These are phyloP conservation scores for Acholoe squamosa DNA, from an alignment of 2,888 invertebrate genomes.

Conservation along the genomic window DNA sequence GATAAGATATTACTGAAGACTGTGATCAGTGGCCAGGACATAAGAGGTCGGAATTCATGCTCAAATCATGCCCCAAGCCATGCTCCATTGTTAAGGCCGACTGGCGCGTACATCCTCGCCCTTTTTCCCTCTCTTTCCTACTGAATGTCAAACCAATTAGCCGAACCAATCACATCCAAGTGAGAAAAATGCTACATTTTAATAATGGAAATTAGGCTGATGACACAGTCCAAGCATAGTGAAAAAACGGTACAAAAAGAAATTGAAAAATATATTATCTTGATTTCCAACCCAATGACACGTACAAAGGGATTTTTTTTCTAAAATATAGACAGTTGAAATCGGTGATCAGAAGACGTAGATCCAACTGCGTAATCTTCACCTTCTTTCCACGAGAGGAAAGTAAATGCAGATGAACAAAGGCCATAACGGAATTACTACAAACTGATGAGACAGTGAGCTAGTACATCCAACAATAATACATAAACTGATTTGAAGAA, in stretches of 20 bases:
- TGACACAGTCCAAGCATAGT: constrained; percentile 1
- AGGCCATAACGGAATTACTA: too few relatives aligned
- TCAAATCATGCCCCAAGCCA: constrained; percentile 10
- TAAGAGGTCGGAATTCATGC: not conserved
- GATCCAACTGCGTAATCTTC: not conserved
- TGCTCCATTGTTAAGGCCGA: constrained; percentile 21
- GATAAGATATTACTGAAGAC: too few relatives aligned
- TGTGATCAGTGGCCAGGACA: not conserved
- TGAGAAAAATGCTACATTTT: not conserved
- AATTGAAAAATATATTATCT: not conserved
- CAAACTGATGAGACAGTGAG: too few relatives aligned
- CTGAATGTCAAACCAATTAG: constrained; percentile 44
- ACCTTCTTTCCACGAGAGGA: not conserved
- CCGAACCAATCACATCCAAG: not conserved
- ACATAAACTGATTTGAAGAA: too few relatives aligned
- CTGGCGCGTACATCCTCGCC: constrained; percentile 1
- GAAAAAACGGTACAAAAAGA: not conserved
- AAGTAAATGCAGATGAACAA: too few relatives aligned
- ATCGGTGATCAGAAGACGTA: not conserved
- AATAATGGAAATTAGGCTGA: constrained; percentile 7
- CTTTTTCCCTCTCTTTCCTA: not conserved
- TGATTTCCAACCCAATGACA: not conserved
- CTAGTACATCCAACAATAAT: too few relatives aligned
- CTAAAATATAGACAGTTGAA: not conserved
- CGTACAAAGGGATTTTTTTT: not conserved